Percentiles rank a stretch among this genome's conserved stretches.
phyloP scores from a whole-genome alignment of 1,140 invertebrate genomes.

The Phortica variegata region DNA sequence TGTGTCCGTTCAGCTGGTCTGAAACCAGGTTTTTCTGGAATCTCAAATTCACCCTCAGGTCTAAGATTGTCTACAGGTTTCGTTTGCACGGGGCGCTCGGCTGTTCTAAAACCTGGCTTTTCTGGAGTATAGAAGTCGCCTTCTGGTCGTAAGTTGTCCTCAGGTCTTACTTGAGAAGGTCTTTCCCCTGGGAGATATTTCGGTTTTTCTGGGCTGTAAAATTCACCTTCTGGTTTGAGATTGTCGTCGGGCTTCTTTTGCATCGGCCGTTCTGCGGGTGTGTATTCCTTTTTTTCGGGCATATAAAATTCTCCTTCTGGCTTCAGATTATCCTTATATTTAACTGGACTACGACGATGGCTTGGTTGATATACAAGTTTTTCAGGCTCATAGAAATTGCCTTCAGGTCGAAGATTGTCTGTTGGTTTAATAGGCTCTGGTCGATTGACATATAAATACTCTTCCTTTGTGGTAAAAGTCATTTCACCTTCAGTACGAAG shows the following conservation, averaged over 20 bases:
- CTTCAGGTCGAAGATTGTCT: conserved; percentile 66
- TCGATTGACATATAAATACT: conserved; percentile 59
- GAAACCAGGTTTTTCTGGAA: conserved; percentile 54
- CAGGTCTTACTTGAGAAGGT: conserved; percentile 29
- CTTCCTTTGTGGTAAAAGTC: conserved; percentile 59
- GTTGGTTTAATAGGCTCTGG: conserved; percentile 60
- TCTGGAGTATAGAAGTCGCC: conserved; percentile 65
- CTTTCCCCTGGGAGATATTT: conserved; percentile 55
- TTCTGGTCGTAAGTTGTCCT: conserved; percentile 52
- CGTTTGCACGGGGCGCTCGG: conserved; percentile 61
- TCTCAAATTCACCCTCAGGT: conserved; percentile 62
- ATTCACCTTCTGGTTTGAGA: conserved; percentile 68
- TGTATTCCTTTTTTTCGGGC: conserved; percentile 62
- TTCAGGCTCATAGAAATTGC: conserved; percentile 62
- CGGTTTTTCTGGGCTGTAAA: conserved; percentile 58
- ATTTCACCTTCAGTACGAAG: conserved; percentile 61
- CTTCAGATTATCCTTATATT: conserved; percentile 63
- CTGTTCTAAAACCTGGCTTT: conserved; percentile 53
- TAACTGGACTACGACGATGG: conserved; percentile 11
- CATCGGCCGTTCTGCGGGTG: conserved; percentile 60
- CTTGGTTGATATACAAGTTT: conserved; percentile 47
- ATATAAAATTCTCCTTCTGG: conserved; percentile 68
- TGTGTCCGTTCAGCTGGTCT: conserved; percentile 56
- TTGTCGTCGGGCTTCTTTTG: conserved; percentile 67
- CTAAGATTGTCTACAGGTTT: conserved; percentile 66